These are phyloP conservation scores for Caenorhabditis sinica DNA, from an alignment of 2,888 invertebrate species.

Conservation along the genomic window DNA sequence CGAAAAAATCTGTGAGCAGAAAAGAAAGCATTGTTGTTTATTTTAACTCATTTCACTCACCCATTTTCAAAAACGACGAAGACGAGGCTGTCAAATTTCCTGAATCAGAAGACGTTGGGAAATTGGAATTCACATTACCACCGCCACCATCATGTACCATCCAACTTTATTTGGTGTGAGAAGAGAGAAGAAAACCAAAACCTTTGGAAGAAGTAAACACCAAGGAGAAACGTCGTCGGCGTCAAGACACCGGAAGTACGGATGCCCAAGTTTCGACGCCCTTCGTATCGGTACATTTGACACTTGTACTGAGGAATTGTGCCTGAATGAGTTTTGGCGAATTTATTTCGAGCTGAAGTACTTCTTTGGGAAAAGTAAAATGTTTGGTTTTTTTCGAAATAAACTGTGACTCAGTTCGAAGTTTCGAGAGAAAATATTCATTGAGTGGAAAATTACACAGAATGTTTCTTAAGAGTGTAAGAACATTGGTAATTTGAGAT, in stretches of 20 bases:
- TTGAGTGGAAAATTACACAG: no score
- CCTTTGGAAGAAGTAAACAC: neutral
- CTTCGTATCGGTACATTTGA: slow-evolving; percentile 13
- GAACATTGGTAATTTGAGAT: no score
- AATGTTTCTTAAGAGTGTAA: no score
- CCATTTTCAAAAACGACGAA: slow-evolving; percentile 22
- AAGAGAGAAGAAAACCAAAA: slow-evolving; percentile 4
- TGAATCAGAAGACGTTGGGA: slow-evolving; percentile 32
- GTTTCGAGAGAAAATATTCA: no score
- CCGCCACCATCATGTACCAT: slow-evolving; percentile 17
- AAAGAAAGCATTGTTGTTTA: neutral
- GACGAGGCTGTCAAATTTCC: slow-evolving; percentile 51
- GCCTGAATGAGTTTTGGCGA: slow-evolving; percentile 16
- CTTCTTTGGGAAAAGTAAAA: neutral
- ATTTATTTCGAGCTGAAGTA: neutral
- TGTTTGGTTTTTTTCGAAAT: neutral
- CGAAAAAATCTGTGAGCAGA: neutral
- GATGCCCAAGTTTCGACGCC: slow-evolving; percentile 17
- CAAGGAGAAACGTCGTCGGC: no score
- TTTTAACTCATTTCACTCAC: slow-evolving; percentile 10
- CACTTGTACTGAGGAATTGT: slow-evolving; percentile 27
- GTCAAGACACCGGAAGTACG: slow-evolving; percentile 35
- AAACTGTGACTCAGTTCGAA: no score
- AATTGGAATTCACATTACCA: slow-evolving; percentile 36
- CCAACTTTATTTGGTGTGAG: neutral